phyloP scores from a whole-genome alignment of 2,888 invertebrate species.

The Oxystoma pomonae region DNA sequence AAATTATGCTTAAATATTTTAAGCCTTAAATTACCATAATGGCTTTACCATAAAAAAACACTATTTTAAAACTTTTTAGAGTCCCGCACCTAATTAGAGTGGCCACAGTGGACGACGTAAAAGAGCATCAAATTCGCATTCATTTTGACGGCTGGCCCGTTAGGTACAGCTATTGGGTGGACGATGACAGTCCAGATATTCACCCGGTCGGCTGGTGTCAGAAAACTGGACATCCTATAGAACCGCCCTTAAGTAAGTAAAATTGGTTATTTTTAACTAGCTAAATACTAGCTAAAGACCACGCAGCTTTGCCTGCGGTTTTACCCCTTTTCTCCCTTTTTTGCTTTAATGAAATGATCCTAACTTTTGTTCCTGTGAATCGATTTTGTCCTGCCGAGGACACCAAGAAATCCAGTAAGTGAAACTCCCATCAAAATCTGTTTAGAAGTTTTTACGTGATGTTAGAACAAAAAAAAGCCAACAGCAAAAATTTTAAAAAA shows the following conservation, averaged over 20 bases:
- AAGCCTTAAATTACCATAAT: too few species aligned
- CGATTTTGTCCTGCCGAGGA: too few species aligned
- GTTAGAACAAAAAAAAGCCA: too few species aligned
- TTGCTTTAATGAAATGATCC: not conserved
- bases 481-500: too few species aligned
- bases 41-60: too few species aligned
- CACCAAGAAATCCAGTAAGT: too few species aligned
- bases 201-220: constrained; percentile 91
- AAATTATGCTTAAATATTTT: too few species aligned
- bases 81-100: constrained; percentile 82
- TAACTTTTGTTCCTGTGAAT: too few species aligned
- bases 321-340: not conserved
- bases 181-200: constrained; percentile 85
- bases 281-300: not conserved
- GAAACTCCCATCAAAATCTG: too few species aligned
- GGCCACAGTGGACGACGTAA: constrained; percentile 73
- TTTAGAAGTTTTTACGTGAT: too few species aligned
- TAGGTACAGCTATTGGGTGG: constrained; percentile 81
- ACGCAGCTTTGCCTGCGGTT: too few species aligned
- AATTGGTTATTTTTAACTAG: not conserved
- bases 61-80: too few species aligned
- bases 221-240: constrained; percentile 82
- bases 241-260: constrained; percentile 73
- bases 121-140: constrained; percentile 71
- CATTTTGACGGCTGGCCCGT: constrained; percentile 89